Evolutionary conservation across 2,797 vertebrate species (phyloP).

Genomic region (Morelia viridis): DNA sequence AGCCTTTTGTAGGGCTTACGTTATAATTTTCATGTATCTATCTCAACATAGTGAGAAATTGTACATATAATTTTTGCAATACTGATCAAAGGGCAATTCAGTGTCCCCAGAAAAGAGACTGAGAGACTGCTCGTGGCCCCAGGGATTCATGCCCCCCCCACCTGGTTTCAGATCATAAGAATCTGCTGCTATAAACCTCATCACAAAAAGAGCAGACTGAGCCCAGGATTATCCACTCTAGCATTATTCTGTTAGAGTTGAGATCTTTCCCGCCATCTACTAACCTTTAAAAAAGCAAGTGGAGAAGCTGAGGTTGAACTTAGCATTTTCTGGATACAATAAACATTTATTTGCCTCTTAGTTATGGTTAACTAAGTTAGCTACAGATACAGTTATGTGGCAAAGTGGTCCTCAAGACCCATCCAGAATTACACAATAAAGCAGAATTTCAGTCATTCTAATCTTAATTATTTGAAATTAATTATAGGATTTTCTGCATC

Average conservation of each 20-base stretch:
- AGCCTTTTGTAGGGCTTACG: not conserved
- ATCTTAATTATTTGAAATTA: not conserved
- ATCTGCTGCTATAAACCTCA: not conserved
- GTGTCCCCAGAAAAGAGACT: not conserved
- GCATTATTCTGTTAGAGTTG: not conserved
- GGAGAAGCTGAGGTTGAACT: not conserved
- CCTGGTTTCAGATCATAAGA: not conserved
- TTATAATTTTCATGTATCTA: not conserved
- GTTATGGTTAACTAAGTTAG: not conserved
- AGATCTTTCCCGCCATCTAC: not conserved
- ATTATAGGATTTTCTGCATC: not conserved
- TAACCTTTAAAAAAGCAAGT: not conserved
- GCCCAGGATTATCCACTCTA: not conserved
- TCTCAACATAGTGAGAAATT: not conserved
- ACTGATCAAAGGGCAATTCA: not conserved
- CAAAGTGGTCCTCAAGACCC: not conserved
- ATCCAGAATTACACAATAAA: not conserved
- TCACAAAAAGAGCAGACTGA: not conserved
- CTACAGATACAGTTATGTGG: not conserved
- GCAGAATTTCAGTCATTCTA: not conserved
- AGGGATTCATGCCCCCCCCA: not conserved
- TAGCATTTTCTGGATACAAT: not conserved
- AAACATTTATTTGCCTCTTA: not conserved
- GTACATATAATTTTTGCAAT: not conserved
- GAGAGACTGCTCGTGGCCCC: not conserved